Conservation (phyloP, 2,888 invertebrate genomes). For the Stenoptilia bipunctidactyla region DNA sequence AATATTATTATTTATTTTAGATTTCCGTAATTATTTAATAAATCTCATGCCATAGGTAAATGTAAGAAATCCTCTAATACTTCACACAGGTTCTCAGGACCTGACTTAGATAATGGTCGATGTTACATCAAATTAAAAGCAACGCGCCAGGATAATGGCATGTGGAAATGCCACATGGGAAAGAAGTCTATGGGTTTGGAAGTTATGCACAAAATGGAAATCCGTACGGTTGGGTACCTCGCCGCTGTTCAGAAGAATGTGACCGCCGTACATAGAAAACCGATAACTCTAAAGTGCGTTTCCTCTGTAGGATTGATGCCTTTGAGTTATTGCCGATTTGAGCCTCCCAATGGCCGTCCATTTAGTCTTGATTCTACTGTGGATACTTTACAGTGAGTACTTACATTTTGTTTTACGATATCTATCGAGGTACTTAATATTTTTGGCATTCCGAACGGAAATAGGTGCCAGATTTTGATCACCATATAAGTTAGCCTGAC, state of each 20-base stretch:
- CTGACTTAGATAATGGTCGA: conserved; percentile 37
- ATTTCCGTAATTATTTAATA: no score
- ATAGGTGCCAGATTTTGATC: no score
- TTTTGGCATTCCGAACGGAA: no score
- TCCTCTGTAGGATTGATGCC: conserved; percentile 40
- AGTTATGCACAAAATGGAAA: conserved; percentile 32
- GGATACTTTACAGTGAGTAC: conserved; percentile 38
- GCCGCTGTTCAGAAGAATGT: conserved; percentile 41
- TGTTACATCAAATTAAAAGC: conserved; percentile 42
- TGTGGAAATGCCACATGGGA: conserved; percentile 64
- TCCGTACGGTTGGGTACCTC: conserved; percentile 40
- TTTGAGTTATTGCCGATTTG: conserved; percentile 60
- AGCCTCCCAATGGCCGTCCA: conserved; percentile 48
- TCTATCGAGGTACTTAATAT: no score
- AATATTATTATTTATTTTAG: no score
- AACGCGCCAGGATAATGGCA: conserved; percentile 36
- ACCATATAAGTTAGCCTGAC: no score
- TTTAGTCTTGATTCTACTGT: conserved; percentile 53
- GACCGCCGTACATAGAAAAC: conserved; percentile 31
- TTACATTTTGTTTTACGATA: no score
- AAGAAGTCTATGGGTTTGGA: conserved; percentile 33
- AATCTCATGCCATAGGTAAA: no score
- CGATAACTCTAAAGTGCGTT: conserved; percentile 44
- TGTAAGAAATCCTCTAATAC: no score
- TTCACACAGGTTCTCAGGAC: conserved; percentile 45